A percentile compares a stretch with the other conserved stretches of the same genome.
These are phyloP conservation scores for Platerodrilus igneus DNA, from an alignment of 2,888 invertebrate species.

Conservation along the genomic window DNA sequence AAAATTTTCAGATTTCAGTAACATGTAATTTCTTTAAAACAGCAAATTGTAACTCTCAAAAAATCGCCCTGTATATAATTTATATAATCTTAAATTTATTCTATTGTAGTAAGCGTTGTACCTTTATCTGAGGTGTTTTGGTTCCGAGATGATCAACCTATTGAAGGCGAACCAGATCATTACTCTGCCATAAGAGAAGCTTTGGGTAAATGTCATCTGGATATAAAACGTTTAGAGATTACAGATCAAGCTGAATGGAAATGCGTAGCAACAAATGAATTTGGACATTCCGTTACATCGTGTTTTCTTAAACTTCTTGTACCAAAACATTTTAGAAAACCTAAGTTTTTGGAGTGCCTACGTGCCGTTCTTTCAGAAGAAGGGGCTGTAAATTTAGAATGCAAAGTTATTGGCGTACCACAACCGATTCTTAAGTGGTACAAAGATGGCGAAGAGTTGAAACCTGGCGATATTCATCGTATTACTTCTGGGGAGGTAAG, in stretches of 20 bases:
- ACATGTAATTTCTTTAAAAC: no score
- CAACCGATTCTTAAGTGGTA: constrained; percentile 89
- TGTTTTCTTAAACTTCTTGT: constrained; percentile 80
- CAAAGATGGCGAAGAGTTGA: constrained; percentile 83
- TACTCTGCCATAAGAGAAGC: constrained; percentile 66
- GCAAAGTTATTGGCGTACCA: constrained; percentile 88
- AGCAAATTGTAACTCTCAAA: not conserved
- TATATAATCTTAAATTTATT: constrained; percentile 8
- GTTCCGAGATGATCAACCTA: constrained; percentile 81
- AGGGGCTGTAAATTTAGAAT: constrained; percentile 86
- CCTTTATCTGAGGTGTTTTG: constrained; percentile 79
- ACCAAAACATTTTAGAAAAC: constrained; percentile 84
- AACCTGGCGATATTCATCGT: constrained; percentile 86
- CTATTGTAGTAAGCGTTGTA: constrained; percentile 63
- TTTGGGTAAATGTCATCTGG: constrained; percentile 67
- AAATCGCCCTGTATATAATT: not conserved
- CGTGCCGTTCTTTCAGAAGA: constrained; percentile 82
- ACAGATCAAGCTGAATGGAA: constrained; percentile 90
- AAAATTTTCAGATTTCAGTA: no score
- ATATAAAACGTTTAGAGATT: constrained; percentile 70
- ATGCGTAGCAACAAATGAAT: constrained; percentile 84
- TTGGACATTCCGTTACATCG: constrained; percentile 82
- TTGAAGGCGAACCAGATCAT: constrained; percentile 62
- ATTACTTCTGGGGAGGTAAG: constrained; percentile 76
- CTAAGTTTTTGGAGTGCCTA: constrained; percentile 79